Conservation (phyloP, 2,113 vertebrate genomes). For the Mesembrinibis cayennensis region DNA sequence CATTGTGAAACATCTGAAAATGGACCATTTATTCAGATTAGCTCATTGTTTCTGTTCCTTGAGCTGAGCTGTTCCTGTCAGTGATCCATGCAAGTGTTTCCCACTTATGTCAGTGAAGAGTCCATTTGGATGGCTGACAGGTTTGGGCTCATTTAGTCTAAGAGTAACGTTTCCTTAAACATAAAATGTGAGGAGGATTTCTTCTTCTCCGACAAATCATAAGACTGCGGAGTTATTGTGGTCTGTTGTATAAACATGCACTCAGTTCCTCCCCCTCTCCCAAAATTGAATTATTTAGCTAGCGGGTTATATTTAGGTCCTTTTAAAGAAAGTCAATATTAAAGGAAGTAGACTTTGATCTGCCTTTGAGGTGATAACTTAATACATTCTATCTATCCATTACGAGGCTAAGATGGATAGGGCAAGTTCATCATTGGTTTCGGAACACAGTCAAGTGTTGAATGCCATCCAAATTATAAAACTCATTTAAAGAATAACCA, state of each 20-base stretch:
- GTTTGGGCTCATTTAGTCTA: neutral
- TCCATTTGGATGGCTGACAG: conserved; percentile 27
- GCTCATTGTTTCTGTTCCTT: conserved; percentile 6
- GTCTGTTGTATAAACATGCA: conserved; percentile 23
- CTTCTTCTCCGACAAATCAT: neutral
- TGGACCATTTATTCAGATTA: neutral
- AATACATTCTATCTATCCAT: conserved; percentile 60
- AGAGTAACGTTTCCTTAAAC: neutral
- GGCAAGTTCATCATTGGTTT: neutral
- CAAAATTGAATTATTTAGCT: conserved; percentile 64
- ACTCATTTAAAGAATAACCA: neutral
- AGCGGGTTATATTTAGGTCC: conserved; percentile 53
- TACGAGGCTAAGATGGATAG: conserved; percentile 31
- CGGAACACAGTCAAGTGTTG: neutral
- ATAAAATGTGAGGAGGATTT: conserved; percentile 19
- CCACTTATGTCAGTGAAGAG: neutral
- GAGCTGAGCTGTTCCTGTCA: neutral
- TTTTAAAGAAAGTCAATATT: conserved; percentile 68
- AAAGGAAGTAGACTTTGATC: conserved; percentile 62
- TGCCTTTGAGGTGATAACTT: conserved; percentile 60
- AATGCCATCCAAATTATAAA: conserved; percentile 29
- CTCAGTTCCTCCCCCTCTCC: neutral
- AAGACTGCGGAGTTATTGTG: neutral
- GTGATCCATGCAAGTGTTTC: neutral
- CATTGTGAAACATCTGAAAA: neutral